Evolutionary conservation across 2,888 invertebrate species (phyloP).

Genomic region (Drosophila merina): DNA sequence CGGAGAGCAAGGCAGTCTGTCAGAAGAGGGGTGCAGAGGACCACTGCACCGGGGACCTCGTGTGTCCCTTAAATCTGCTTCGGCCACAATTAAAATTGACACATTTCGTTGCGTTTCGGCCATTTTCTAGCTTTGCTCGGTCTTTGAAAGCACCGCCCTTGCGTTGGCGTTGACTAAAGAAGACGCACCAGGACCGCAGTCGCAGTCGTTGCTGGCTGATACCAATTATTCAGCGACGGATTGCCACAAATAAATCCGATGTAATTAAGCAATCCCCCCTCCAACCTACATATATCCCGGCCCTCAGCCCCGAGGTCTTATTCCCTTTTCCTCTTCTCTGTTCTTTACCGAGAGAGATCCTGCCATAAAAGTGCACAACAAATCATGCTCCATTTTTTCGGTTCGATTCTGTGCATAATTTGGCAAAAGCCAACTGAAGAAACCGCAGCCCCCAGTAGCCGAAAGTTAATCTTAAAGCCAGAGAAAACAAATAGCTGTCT

Average conservation of each 20-base stretch:
- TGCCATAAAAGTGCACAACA: constrained; percentile 73
- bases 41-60: constrained; percentile 33
- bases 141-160: constrained; percentile 46
- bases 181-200: constrained; percentile 1
- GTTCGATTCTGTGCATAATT: constrained; percentile 71
- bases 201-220: constrained; percentile 9
- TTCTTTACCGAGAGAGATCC: constrained; percentile 9
- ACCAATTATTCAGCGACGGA: constrained; percentile 40
- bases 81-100: constrained; percentile 81
- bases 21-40: constrained; percentile 1
- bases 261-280: constrained; percentile 73
- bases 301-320: constrained; percentile 13
- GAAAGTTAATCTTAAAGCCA: constrained; percentile 42
- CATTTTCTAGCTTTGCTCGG: constrained; percentile 51
- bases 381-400: constrained; percentile 78
- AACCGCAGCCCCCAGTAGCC: constrained; percentile 52
- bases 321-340: neutral
- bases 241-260: constrained; percentile 63
- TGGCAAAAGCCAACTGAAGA: constrained; percentile 55
- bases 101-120: constrained; percentile 77
- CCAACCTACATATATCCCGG: neutral
- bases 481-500: neutral
- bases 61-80: constrained; percentile 69
- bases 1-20: constrained; percentile 39
- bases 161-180: constrained; percentile 19